phyloP scores from a whole-genome alignment of 2,888 invertebrate species.

The Scelioninae gen. 2 region DNA sequence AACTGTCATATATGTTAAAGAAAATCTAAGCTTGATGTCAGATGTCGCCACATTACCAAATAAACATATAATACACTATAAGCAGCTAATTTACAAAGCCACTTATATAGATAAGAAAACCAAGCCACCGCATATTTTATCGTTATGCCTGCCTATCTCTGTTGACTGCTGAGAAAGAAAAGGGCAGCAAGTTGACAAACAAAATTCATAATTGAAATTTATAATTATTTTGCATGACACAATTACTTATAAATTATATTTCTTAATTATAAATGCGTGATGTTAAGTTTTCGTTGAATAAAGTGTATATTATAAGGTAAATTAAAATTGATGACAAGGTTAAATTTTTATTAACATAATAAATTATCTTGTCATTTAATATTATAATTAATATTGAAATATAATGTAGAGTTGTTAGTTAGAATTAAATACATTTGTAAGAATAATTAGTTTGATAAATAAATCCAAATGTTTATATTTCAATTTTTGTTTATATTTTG shows the following conservation, averaged over 20 bases:
- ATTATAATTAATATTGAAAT: background rate
- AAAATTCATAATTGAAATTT: constrained; percentile 5
- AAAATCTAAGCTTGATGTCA: background rate
- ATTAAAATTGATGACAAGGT: background rate
- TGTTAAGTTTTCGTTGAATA: background rate
- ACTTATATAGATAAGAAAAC: constrained; percentile 22
- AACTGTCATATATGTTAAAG: background rate
- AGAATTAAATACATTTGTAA: no score
- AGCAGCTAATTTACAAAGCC: background rate
- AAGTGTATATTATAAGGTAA: background rate
- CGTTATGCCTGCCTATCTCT: constrained; percentile 11
- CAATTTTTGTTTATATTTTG: background rate
- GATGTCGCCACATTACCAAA: background rate
- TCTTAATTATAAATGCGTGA: background rate
- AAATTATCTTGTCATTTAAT: background rate
- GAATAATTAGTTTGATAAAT: no score
- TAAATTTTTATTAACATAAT: background rate
- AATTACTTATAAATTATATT: background rate
- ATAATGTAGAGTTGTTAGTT: no score
- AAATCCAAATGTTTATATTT: no score
- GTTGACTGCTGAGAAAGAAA: constrained; percentile 28
- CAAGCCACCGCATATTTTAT: background rate
- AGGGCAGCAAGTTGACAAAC: background rate
- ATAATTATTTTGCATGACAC: background rate
- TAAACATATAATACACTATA: background rate